Evolutionary conservation across 2,888 invertebrate genomes (phyloP).

Genomic region (Habrosyne pyritoides): DNA sequence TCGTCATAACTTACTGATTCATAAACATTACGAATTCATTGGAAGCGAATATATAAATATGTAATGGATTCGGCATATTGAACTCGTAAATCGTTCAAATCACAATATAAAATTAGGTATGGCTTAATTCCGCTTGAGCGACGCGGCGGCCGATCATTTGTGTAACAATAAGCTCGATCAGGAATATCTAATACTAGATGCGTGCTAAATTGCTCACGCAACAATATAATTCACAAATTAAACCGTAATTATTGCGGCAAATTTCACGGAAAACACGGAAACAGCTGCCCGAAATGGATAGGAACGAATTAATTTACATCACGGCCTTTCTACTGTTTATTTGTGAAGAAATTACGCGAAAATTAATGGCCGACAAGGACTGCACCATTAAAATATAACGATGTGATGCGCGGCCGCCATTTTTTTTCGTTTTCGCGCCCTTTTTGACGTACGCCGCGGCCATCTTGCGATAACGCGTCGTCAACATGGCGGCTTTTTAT

Average conservation of each 20-base stretch:
- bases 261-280: constrained; percentile 5
- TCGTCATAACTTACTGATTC: background rate
- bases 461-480: constrained; percentile 60
- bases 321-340: constrained; percentile 8
- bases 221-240: constrained; percentile 7
- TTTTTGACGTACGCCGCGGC: constrained; percentile 55
- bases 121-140: constrained; percentile 1
- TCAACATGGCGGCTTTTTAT: constrained; percentile 68
- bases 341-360: constrained; percentile 29
- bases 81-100: constrained; percentile 1
- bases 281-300: constrained; percentile 6
- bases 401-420: constrained; percentile 35
- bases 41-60: background rate
- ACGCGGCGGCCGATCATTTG: background rate
- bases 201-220: constrained; percentile 7
- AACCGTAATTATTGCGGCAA: constrained; percentile 6
- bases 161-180: constrained; percentile 5
- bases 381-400: constrained; percentile 55
- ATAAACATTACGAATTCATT: background rate
- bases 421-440: constrained; percentile 54
- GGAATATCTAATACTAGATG: constrained; percentile 2
- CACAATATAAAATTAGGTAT: background rate
- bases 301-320: constrained; percentile 8
- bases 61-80: background rate
- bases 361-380: constrained; percentile 49